Conservation (phyloP, 1,140 invertebrate genomes). For the Samia ricini region DNA sequence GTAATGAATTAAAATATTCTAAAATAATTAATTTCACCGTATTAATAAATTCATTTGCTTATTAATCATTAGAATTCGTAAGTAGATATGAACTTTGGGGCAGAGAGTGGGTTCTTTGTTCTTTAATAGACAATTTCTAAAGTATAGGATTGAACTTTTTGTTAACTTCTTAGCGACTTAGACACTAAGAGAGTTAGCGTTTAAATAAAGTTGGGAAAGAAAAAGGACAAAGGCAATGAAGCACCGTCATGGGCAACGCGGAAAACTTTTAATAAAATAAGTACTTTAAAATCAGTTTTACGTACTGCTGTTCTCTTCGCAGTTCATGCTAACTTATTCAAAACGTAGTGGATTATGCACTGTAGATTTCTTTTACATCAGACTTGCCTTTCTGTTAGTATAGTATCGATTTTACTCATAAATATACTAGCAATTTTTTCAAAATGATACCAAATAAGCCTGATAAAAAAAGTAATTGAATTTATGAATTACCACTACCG, state of each 20-base stretch:
- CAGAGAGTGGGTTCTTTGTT: slow-evolving; percentile 20
- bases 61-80: background rate
- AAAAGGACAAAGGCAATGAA: slow-evolving; percentile 24
- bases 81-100: background rate
- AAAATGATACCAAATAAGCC: too few relatives aligned
- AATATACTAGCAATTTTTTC: too few relatives aligned
- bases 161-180: slow-evolving; percentile 29
- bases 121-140: slow-evolving; percentile 24
- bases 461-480: too few relatives aligned
- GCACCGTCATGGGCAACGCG: slow-evolving; percentile 32
- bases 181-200: slow-evolving; percentile 28
- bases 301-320: slow-evolving; percentile 11
- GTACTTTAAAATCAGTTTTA: slow-evolving; percentile 23
- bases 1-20: too few relatives aligned
- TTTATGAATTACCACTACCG: too few relatives aligned
- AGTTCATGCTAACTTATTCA: slow-evolving; percentile 13
- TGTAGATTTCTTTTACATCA: too few relatives aligned
- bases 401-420: background rate
- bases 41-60: too few relatives aligned
- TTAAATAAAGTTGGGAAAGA: slow-evolving; percentile 30
- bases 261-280: slow-evolving; percentile 32
- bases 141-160: slow-evolving; percentile 32
- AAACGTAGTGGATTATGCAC: background rate
- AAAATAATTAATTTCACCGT: too few relatives aligned
- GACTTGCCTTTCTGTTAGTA: background rate